Evolutionary conservation across 2,888 invertebrate genomes (phyloP), one percentile per base, ranked within the genome.

Genomic region (Noctua comes): DNA sequence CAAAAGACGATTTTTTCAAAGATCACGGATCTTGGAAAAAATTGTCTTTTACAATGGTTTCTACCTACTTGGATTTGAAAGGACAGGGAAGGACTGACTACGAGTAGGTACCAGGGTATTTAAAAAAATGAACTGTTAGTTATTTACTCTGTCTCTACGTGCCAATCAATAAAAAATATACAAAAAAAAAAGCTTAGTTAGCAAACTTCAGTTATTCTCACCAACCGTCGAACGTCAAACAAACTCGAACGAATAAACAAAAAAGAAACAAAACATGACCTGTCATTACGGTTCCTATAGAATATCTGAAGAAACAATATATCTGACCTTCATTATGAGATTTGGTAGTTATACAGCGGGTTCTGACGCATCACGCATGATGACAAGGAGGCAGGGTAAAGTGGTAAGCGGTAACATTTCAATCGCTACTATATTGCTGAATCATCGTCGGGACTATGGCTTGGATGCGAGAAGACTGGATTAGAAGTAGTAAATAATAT

Each of bases 361-460:
- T 82, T 88, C 51, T 89, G 90, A 84, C 79, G 84, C 84, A 87
- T 89, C 89, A 89, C 83, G 81, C 78, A 54, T 79, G 82, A 88
- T 89, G 89, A 89, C 89, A 89, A 84, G 90, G 83, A 80, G 82
- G 84, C 83, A 77, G 83, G 88, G 88, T 88, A 91, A 91, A 92
- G 90, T 90, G 89, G 91, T 88, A 87, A 89, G 91, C 89, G 87
- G 91, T 90, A 90, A 92, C 90, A 77, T 91, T 90, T 92, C 93
- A 91, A 92, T 92, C 89, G 88, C 79, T 84, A 82, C 88, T 65
- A 80, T 89, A 89, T 75, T 91, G 94, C 91, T 88, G 90, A 93
- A 86, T 94, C 94, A 94, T 79, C 86, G 75, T 80, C 82, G 79
- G 80, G 79, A 79, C 76, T 73, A n/a, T 46, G 27, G 24, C 88